These are phyloP conservation scores for Ctenoplectra terminalis DNA, from an alignment of 1,140 invertebrate species.

Conservation along the genomic window DNA sequence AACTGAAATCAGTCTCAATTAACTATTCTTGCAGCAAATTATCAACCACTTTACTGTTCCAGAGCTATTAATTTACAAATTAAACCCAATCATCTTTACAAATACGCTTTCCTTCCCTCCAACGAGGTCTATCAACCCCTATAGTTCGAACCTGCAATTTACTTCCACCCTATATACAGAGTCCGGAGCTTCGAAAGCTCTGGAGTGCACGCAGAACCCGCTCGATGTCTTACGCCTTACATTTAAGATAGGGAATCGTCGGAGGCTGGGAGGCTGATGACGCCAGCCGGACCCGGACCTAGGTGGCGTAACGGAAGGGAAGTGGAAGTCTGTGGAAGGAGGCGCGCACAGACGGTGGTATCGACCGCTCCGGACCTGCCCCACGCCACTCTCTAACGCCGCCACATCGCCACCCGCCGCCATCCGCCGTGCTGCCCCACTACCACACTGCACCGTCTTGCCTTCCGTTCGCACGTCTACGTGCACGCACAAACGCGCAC, in stretches of 20 bases:
- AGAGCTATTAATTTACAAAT: not conserved
- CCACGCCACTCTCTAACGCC: conserved; percentile 75
- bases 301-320: conserved; percentile 76
- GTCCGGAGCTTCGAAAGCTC: not conserved
- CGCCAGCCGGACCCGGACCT: conserved; percentile 75
- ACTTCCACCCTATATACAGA: too few relatives aligned
- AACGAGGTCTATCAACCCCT: not conserved
- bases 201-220: conserved; percentile 11
- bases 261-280: conserved; percentile 69
- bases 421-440: conserved; percentile 63
- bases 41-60: not conserved
- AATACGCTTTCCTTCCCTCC: too few relatives aligned
- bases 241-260: conserved; percentile 61
- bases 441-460: conserved; percentile 70
- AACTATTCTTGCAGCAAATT: not conserved
- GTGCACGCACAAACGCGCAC: conserved; percentile 17
- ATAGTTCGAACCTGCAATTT: not conserved
- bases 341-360: conserved; percentile 79
- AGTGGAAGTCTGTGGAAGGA: conserved; percentile 72
- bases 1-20: not conserved
- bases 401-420: conserved; percentile 65
- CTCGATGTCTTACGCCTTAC: conserved; percentile 49
- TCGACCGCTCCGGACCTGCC: conserved; percentile 81
- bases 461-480: conserved; percentile 54
- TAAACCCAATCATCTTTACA: not conserved